phyloP scores from a whole-genome alignment of 2,113 vertebrate genomes.

The Anoura caudifer region DNA sequence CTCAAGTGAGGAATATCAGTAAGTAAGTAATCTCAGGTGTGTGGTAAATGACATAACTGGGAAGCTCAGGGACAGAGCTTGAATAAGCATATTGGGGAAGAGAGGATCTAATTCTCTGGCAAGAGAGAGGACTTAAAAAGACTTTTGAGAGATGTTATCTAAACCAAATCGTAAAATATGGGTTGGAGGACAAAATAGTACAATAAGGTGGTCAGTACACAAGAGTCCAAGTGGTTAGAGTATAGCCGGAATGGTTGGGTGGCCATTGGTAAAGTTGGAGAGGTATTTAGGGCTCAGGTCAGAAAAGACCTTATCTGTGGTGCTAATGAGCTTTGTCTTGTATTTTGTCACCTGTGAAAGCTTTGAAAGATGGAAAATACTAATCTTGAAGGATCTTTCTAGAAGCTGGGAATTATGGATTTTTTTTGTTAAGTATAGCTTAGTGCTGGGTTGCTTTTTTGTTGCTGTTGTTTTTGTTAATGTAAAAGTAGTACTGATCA shows the following conservation, averaged over 20 bases:
- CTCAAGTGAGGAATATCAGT: neutral
- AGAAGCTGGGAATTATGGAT: neutral
- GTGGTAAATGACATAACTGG: neutral
- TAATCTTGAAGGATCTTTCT: neutral
- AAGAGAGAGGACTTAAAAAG: neutral
- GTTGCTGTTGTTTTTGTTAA: conserved; percentile 11
- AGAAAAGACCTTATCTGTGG: neutral
- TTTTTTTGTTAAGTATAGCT: neutral
- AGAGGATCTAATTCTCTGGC: neutral
- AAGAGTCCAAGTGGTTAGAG: neutral
- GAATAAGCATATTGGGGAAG: neutral
- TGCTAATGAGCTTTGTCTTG: neutral
- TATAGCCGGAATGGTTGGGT: neutral
- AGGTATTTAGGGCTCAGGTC: neutral
- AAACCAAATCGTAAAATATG: neutral
- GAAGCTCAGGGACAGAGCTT: neutral
- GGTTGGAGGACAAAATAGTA: neutral
- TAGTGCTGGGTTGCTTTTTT: neutral
- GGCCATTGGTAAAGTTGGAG: neutral
- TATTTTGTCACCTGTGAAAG: neutral
- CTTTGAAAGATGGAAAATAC: neutral
- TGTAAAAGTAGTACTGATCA: neutral
- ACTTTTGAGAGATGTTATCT: neutral
- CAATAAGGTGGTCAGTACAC: neutral
- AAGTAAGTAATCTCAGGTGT: neutral